These are phyloP conservation scores for Toxostoma redivivum DNA, from an alignment of 2,113 vertebrate genomes.

Conservation along the genomic window DNA sequence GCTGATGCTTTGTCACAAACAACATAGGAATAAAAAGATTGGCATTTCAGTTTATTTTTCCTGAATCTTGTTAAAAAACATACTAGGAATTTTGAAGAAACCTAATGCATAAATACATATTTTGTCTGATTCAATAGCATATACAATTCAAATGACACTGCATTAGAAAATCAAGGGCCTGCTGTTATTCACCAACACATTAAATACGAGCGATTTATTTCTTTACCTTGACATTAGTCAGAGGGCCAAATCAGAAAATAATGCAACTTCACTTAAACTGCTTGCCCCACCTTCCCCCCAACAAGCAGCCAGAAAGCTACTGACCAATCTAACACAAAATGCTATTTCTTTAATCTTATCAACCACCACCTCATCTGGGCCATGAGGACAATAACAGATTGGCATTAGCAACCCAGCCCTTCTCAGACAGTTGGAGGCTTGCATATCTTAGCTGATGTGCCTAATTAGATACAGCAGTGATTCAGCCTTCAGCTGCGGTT, in stretches of 20 bases:
- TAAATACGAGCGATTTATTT: conserved; percentile 20
- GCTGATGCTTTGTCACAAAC: conserved; percentile 54
- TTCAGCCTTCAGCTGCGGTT: neutral
- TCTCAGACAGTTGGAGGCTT: neutral
- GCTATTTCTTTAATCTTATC: neutral
- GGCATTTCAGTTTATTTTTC: conserved; percentile 57
- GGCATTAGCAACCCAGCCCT: neutral
- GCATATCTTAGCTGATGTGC: neutral
- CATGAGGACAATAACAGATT: neutral
- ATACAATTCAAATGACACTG: conserved; percentile 65
- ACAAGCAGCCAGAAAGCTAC: neutral
- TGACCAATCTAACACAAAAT: neutral
- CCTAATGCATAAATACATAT: conserved; percentile 75
- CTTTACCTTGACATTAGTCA: conserved; percentile 48
- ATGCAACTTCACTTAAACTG: neutral
- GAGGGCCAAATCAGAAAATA: conserved; percentile 26
- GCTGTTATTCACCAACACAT: conserved; percentile 40
- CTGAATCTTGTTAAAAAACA: conserved; percentile 66
- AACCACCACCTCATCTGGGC: neutral
- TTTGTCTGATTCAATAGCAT: conserved; percentile 62
- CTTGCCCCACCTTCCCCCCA: neutral
- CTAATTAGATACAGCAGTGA: conserved; percentile 37
- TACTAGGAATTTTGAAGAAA: conserved; percentile 57
- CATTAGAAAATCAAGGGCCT: conserved; percentile 53
- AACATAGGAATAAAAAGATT: conserved; percentile 59